Base-by-base conservation (phyloP, 1,140 invertebrate species). In the Saccostrea glomerata region DNA sequence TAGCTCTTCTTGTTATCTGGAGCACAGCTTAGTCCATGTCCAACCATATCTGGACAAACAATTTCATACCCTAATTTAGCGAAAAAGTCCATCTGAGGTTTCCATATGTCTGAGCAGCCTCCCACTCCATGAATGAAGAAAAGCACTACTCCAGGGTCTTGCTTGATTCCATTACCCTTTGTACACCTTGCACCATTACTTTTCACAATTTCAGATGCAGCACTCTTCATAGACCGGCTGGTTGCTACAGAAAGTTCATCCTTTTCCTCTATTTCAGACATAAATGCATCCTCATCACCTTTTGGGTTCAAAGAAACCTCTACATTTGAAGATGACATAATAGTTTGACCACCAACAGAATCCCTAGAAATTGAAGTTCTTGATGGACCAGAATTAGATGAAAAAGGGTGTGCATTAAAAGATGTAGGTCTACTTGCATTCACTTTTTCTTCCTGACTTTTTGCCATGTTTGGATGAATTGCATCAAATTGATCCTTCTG, bases 41-140 rank as follows among this genome's bases (percentile, higher is more conserved):
- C 97, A 30, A 97, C 94, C 92, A 97, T 94, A 92, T 97, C 97
- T 6, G 97, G 96, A 0, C 96, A 97, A 66, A 97, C 94, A 83
- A 97, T 96, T 91, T 97, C 96, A 94, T 96, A 97, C 0, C 96
- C 97, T 86, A 95, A 94, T 58, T 93, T 94, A 1, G 95, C 94
- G 93, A 97, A 97, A 94, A 96, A 97, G 55, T 95, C 93, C 2
- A 97, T 95, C 91, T 97, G 96, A 83, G 95, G 91, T 86, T 95
- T 95, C 96, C 97, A 97, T 36, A 96, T 94, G 89, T 97, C 96
- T n/a, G 96, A 96, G 4, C 96, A 97, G 13, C 96, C 96, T 11
- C 97, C 97, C 89, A 97, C 97, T 11, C 97, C 97, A 93, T 97
- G 97, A 36, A 97, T 95, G 90, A 97, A 97, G 86, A 97, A 96